Conservation (phyloP, 2,113 vertebrate species). For the Uria aalge region DNA sequence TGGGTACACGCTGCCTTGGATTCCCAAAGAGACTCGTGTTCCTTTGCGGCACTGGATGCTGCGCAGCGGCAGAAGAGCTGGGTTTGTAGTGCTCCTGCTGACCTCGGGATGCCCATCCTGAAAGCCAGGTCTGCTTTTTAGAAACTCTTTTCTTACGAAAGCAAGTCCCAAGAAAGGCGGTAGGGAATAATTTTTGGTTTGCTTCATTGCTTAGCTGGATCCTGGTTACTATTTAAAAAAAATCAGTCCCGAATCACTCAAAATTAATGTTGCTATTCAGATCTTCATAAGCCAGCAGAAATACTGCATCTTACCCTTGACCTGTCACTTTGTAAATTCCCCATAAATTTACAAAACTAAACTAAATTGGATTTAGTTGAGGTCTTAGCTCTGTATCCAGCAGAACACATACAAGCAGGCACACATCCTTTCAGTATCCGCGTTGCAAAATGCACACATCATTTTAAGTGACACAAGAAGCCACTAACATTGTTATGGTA, state of each 20-base stretch:
- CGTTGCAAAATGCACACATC: neutral
- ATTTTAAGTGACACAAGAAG: neutral
- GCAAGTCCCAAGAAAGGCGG: neutral
- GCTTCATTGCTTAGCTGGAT: neutral
- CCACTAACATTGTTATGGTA: neutral
- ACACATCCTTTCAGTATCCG: rapidly evolving
- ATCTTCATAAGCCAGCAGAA: neutral
- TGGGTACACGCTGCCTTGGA: neutral
- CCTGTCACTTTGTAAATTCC: neutral
- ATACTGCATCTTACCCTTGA: neutral
- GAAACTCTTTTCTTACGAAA: neutral
- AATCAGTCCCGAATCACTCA: neutral
- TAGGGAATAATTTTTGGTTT: neutral
- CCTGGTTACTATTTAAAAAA: neutral
- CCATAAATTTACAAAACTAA: neutral
- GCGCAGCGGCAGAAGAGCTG: neutral
- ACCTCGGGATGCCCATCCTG: neutral
- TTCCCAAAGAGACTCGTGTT: neutral
- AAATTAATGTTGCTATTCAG: neutral
- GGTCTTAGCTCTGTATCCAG: neutral
- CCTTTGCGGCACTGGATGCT: rapidly evolving
- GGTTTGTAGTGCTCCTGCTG: neutral
- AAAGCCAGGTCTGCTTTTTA: neutral
- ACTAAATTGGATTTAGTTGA: neutral
- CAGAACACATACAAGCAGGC: neutral